Base-by-base conservation (phyloP, 2,113 vertebrate genomes). In the Passer montanus region DNA sequence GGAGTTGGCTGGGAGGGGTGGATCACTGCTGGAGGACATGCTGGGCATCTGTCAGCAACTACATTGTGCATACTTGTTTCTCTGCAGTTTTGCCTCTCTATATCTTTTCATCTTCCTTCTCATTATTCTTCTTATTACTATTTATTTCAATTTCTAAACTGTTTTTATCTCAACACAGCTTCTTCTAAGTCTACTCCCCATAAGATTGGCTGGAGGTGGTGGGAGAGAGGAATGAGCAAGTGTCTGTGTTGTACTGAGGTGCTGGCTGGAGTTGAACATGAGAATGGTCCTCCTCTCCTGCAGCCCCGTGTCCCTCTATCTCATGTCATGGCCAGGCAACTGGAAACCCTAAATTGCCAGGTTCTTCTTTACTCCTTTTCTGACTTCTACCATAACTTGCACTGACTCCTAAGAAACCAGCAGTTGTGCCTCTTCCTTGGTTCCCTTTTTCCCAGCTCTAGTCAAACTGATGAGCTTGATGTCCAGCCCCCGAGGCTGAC, bases 1-100 rank as follows among this genome's bases (percentile, higher is more conserved):
- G 12, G 17, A 66, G 24, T 8, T 79, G 10, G 5, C n/a, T 19
- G 12, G 37, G 59, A 59, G 16, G 11, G 23, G 6, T 37, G 0
- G 0, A 12, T 47, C 0, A 0, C 39, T 53, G 21, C n/a, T 73
- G 4, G 5, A 6, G 39, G 30, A 47, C 0, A 0, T 12, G 30
- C 46, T 73, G 89, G 21, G 12, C 24, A n/a, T 72, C 68, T 50
- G 43, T 10, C 44, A 39, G 37, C 33, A 26, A 11, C 33, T 52
- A 7, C 11, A 7, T 7, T 39, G 50, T 46, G 23, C 35, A 39
- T 72, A 18, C 7, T n/a, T 39, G 33, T n/a, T 56, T 47, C 41
- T 60, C 18, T 60, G 46, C 26, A n/a, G 15, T 47, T 53, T 60
- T 80, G 5, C 20, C 22, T 13, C 21, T 28, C 44, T n/a, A 30